Conservation (phyloP, 2,888 invertebrate species). For the Uloborus plumipes region DNA sequence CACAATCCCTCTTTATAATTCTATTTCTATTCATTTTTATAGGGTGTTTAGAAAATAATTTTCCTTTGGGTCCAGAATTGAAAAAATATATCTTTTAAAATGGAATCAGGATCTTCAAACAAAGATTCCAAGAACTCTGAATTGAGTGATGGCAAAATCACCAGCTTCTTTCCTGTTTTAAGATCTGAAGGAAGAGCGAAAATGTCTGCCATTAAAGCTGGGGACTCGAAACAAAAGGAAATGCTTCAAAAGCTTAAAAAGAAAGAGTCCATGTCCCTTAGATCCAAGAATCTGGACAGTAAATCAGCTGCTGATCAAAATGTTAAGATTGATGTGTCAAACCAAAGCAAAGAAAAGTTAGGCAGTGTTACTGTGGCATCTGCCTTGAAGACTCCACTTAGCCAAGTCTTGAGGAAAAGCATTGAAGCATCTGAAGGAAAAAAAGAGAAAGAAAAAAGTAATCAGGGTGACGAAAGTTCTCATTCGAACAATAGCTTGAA, state of each 20-base stretch:
- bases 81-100: too few species aligned
- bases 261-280: constrained; percentile 22
- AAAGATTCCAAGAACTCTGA: neutral
- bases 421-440: constrained; percentile 45
- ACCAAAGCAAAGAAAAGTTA: constrained; percentile 33
- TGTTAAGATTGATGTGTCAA: constrained; percentile 12
- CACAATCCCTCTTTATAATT: too few species aligned
- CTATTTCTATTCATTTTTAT: too few species aligned
- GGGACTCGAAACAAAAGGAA: constrained; percentile 62
- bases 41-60: too few species aligned
- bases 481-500: too few species aligned
- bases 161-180: constrained; percentile 41
- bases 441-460: neutral
- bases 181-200: constrained; percentile 61
- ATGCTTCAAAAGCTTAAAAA: constrained; percentile 45
- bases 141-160: constrained; percentile 26
- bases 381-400: constrained; percentile 60
- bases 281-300: constrained; percentile 17
- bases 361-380: constrained; percentile 19
- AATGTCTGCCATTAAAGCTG: constrained; percentile 53
- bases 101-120: too few species aligned
- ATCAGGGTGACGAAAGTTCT: neutral
- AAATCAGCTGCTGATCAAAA: constrained; percentile 2
- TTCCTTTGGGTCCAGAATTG: too few species aligned
- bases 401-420: constrained; percentile 59